Percentiles rank a stretch among this genome's conserved stretches.
Conservation (phyloP, 1,140 invertebrate species). For the Drosophila simulans region DNA sequence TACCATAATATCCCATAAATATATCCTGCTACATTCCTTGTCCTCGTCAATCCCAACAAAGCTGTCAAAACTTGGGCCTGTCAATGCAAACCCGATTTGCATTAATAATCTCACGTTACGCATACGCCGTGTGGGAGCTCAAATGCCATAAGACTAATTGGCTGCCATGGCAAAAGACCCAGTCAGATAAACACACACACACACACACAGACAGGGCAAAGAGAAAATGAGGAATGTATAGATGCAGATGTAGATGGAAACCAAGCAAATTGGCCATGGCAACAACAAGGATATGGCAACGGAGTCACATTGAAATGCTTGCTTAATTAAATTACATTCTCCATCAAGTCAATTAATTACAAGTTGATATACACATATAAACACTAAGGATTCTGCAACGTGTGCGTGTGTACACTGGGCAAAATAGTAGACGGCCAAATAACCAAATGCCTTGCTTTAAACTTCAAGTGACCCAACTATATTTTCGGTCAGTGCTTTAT, state of each 20-base stretch:
- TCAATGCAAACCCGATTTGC: slow-evolving; percentile 64
- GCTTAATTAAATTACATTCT: slow-evolving; percentile 84
- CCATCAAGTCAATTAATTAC: slow-evolving; percentile 84
- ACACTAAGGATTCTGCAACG: slow-evolving; percentile 28
- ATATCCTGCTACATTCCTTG: not conserved
- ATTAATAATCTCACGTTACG: slow-evolving; percentile 66
- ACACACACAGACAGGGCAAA: not conserved
- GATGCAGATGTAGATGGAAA: slow-evolving; percentile 21
- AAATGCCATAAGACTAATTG: slow-evolving; percentile 72
- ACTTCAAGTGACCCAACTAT: no score
- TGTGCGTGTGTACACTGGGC: slow-evolving; percentile 18
- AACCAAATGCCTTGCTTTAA: not conserved
- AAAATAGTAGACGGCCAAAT: not conserved
- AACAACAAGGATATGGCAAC: slow-evolving; percentile 51
- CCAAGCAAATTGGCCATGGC: slow-evolving; percentile 25
- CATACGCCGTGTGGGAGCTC: slow-evolving; percentile 56
- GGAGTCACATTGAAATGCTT: slow-evolving; percentile 75
- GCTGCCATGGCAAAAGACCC: slow-evolving; percentile 38
- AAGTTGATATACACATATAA: slow-evolving; percentile 66
- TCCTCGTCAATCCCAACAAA: slow-evolving; percentile 22
- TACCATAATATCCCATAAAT: not conserved
- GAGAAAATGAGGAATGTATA: not conserved
- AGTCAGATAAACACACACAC: slow-evolving; percentile 15
- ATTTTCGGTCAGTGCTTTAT: not conserved
- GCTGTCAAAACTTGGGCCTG: slow-evolving; percentile 39